These are phyloP conservation scores for Siniperca knerii DNA, from an alignment of 2,113 vertebrate genomes.

Conservation along the genomic window DNA sequence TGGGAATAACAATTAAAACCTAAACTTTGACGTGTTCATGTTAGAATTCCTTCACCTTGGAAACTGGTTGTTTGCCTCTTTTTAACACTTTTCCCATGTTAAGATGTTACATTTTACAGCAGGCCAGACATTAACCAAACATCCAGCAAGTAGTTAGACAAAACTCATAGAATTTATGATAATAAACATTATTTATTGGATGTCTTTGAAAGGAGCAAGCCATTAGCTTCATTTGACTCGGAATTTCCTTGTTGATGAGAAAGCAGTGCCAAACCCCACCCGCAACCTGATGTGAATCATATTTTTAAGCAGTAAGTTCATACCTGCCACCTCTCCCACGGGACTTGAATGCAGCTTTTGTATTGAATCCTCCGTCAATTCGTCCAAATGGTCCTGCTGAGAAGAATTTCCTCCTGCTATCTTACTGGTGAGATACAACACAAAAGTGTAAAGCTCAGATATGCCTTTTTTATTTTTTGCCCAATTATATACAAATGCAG, in stretches of 20 bases:
- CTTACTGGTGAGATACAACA: neutral
- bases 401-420: neutral
- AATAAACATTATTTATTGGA: constrained; percentile 42
- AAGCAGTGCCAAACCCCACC: constrained; percentile 5
- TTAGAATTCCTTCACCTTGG: neutral
- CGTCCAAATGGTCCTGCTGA: constrained; percentile 37
- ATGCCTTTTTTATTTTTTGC: constrained; percentile 19
- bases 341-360: neutral
- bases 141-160: neutral
- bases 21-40: neutral
- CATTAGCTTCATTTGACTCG: constrained; percentile 18
- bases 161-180: neutral
- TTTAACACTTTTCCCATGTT: neutral
- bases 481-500: constrained; percentile 30
- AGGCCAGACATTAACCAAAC: neutral
- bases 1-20: neutral
- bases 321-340: neutral
- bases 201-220: constrained; percentile 55
- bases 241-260: neutral
- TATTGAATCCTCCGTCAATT: neutral
- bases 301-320: neutral
- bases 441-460: neutral
- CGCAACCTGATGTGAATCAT: neutral
- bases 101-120: neutral
- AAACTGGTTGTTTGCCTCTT: neutral